These are phyloP conservation scores for Brachirus orientalis DNA, from an alignment of 2,113 vertebrate genomes.

Conservation along the genomic window DNA sequence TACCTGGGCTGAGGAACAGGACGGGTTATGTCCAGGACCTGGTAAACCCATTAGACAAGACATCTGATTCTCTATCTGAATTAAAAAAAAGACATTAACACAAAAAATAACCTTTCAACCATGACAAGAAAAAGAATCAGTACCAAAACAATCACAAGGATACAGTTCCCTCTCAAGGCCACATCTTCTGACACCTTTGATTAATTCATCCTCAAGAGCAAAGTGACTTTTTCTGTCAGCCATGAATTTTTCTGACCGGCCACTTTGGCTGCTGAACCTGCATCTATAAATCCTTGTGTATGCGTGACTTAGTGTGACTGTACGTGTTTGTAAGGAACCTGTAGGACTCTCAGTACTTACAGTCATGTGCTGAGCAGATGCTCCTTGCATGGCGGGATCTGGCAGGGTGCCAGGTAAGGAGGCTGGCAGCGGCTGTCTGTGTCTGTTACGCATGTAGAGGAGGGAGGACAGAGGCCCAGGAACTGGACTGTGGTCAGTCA, in stretches of 20 bases:
- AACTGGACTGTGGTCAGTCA: slow-evolving; percentile 84
- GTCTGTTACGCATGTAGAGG: slow-evolving; percentile 93
- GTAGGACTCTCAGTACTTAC: slow-evolving; percentile 78
- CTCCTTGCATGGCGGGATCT: slow-evolving; percentile 94
- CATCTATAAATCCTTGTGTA: slow-evolving; percentile 51
- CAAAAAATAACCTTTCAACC: slow-evolving; percentile 45
- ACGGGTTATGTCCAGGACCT: slow-evolving; percentile 88
- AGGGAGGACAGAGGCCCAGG: slow-evolving; percentile 92
- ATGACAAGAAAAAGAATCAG: slow-evolving; percentile 29
- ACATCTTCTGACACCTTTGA: slow-evolving; percentile 51
- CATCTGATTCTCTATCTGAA: slow-evolving; percentile 94
- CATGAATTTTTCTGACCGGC: slow-evolving; percentile 56
- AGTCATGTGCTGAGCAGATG: slow-evolving; percentile 92
- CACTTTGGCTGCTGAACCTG: slow-evolving; percentile 43
- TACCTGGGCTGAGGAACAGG: slow-evolving; percentile 91
- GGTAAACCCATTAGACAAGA: slow-evolving; percentile 91
- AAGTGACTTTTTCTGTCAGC: slow-evolving; percentile 62
- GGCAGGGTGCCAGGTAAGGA: slow-evolving; percentile 95
- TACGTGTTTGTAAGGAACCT: slow-evolving; percentile 8
- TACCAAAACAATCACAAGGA: slow-evolving; percentile 15
- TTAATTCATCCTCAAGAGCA: slow-evolving; percentile 57
- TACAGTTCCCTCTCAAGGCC: slow-evolving; percentile 42
- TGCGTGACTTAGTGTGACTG: neutral
- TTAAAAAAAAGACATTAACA: slow-evolving; percentile 27
- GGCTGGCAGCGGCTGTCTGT: slow-evolving; percentile 93